Evolutionary conservation across 1,140 invertebrate genomes (phyloP).

Genomic region (Pissodes strobi): DNA sequence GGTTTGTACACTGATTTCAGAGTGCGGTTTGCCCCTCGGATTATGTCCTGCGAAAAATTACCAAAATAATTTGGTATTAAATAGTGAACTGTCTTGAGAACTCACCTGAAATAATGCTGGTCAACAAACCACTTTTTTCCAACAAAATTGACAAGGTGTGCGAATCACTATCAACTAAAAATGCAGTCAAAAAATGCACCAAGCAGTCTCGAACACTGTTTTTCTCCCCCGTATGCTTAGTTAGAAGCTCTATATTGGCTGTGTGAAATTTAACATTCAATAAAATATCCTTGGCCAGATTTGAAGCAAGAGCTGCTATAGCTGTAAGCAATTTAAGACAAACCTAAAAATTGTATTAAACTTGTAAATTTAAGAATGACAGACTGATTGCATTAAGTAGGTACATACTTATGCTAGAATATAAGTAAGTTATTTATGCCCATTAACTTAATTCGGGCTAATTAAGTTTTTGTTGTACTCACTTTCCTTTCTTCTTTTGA

Average conservation of each 20-base stretch:
- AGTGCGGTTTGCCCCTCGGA: no score
- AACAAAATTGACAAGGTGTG: slow-evolving; percentile 67
- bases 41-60: no score
- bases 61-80: no score
- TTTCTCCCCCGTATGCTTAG: slow-evolving; percentile 62
- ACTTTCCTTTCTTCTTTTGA: slow-evolving; percentile 64
- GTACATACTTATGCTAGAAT: no score
- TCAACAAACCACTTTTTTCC: slow-evolving; percentile 69
- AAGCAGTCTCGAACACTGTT: slow-evolving; percentile 71
- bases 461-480: no score
- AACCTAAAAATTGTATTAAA: slow-evolving; percentile 39
- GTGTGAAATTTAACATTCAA: slow-evolving; percentile 69
- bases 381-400: no score
- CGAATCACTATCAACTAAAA: slow-evolving; percentile 70
- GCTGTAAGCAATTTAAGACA: slow-evolving; percentile 69
- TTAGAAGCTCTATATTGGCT: slow-evolving; percentile 60
- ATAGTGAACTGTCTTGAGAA: no score
- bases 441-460: no score
- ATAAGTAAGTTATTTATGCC: no score
- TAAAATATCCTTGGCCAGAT: slow-evolving; percentile 69
- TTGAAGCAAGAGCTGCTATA: slow-evolving; percentile 68
- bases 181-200: slow-evolving; percentile 75
- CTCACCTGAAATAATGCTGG: slow-evolving; percentile 61
- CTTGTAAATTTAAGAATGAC: no score
- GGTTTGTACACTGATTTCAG: no score